Base-by-base conservation (phyloP, 2,888 invertebrate genomes). In the Synergus laeviventris region DNA sequence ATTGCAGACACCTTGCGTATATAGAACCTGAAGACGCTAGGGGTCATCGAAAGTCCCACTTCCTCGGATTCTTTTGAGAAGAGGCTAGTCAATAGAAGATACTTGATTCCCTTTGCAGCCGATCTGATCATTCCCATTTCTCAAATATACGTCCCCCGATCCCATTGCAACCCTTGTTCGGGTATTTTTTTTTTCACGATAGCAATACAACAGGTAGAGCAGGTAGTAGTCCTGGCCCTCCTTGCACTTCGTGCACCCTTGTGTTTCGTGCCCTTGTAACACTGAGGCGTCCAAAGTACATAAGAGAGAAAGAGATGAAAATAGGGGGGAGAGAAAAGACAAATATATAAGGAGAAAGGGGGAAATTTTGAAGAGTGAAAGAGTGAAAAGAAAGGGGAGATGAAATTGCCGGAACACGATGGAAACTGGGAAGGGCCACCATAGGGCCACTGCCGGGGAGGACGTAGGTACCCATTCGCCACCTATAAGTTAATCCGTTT, bases 121-220 rank as follows among this genome's bases (percentile, higher is more conserved):
- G 83, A 87, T 86, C 84, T 83, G 88, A 89, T 88, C 86, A 85
- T 84, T 84, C 80, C 83, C 77, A 86, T 84, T 84, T 83, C 83
- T 83, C 81, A 79, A 76, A 81, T 79, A 80, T 56, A 74, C 77
- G 61, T 60, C 70, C 75, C 39, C 42, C 62, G 77, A 75, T 49
- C 74, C 60, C 76, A 73, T 74, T 77, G 62, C 73, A 78, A 81
- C 79, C 83, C 79, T 80, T 81, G 76, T 75, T 78, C 78, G 62
- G 77, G 70, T 77, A 61, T 75, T 80, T 80, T 77, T 80, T 77
- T 80, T 82, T 79, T 80, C 78, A 9, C 42, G 75, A 74, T 64
- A 39, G 77, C 60, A 76, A 80, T 78, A 84, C 82, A 86, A 87
- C 89, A 89, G 89, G 89, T 89, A 89, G 86, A 88, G 88, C 89